Conservation (phyloP, 2,888 invertebrate species). For the Poecilus cupreus region DNA sequence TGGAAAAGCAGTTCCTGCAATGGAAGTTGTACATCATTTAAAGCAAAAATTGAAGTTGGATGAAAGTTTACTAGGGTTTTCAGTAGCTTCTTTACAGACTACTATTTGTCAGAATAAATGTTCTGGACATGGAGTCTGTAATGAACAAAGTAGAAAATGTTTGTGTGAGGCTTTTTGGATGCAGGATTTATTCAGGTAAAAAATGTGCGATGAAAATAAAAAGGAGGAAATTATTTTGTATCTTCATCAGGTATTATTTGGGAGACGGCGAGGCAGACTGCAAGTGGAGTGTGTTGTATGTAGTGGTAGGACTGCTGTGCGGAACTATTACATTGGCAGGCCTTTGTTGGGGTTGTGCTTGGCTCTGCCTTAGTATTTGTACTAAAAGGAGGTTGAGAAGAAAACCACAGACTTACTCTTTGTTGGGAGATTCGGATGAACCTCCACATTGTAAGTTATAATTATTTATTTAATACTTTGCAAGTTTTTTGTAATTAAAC, state of each 20-base stretch:
- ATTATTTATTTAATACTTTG: too few relatives aligned
- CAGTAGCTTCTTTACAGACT: slow-evolving; percentile 87
- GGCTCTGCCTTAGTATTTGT: slow-evolving; percentile 77
- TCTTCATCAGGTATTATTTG: slow-evolving; percentile 64
- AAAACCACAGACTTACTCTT: slow-evolving; percentile 80
- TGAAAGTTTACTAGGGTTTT: slow-evolving; percentile 81
- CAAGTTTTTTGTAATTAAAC: slow-evolving; percentile 10
- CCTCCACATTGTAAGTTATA: slow-evolving; percentile 76
- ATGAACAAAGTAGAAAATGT: slow-evolving; percentile 87
- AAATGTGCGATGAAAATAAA: background rate
- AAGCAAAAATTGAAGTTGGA: slow-evolving; percentile 82
- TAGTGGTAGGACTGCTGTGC: slow-evolving; percentile 84
- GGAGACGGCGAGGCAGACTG: slow-evolving; percentile 75
- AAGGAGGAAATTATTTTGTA: background rate
- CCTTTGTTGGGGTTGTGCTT: slow-evolving; percentile 79
- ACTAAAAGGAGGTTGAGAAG: slow-evolving; percentile 72
- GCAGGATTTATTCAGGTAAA: slow-evolving; percentile 74
- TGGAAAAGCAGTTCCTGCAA: slow-evolving; percentile 75
- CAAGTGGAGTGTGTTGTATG: slow-evolving; percentile 96
- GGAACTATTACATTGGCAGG: slow-evolving; percentile 76
- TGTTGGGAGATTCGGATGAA: slow-evolving; percentile 84
- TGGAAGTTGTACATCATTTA: slow-evolving; percentile 80
- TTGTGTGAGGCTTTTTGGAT: slow-evolving; percentile 98
- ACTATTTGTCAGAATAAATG: slow-evolving; percentile 94
- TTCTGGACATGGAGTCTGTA: slow-evolving; percentile 93